Evolutionary conservation across 2,888 invertebrate species (phyloP), one percentile per base, ranked within the genome.

Genomic region (Pimpla rufipes): DNA sequence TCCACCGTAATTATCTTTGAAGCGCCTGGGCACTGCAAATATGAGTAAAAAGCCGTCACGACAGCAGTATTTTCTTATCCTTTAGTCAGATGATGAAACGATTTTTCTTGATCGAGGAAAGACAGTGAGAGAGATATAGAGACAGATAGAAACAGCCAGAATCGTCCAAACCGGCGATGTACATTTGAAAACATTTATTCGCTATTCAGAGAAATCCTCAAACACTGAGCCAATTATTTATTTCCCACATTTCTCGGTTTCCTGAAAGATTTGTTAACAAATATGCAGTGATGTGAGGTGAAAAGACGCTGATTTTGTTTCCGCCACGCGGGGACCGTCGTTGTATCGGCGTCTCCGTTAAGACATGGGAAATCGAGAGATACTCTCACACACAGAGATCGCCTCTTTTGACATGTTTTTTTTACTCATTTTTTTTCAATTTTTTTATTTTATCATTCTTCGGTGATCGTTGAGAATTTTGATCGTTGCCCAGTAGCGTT

Each of bases 141-240:
- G 40, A 66, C 5, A 73, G 13, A 45, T 23, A 64, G 21, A 64
- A 18, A 64, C 13, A 64, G 45, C 21, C 42, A 42, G 23, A 11
- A 45, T 45, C 23, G 42, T 64, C 18, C 42, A 42, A 42, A 21
- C 13, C 45, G 8, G 59, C 23, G 8, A 55, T 21, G 16, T 62
- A 74, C 73, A 62, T 62, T 59, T 67, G 64, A 71, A 81, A 81
- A 66, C 76, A 70, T 81, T 76, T 81, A 77, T 81, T 81, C 73
- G 73, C 73, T 62, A 74, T 62, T 47, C 47, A 74, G 62, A 62
- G 35, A 74, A 74, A 62, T 74, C 59, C 35, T 59, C 62, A 62
- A 73, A 73, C 73, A 62, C 62, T 29, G 62, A 62, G 62, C 62
- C 62, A 47, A 74, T 62, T 35, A 59, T 74, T 74, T 47, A 74